Evolutionary conservation across 2,113 vertebrate genomes (phyloP).

Genomic region (Pollimyrus isidori): DNA sequence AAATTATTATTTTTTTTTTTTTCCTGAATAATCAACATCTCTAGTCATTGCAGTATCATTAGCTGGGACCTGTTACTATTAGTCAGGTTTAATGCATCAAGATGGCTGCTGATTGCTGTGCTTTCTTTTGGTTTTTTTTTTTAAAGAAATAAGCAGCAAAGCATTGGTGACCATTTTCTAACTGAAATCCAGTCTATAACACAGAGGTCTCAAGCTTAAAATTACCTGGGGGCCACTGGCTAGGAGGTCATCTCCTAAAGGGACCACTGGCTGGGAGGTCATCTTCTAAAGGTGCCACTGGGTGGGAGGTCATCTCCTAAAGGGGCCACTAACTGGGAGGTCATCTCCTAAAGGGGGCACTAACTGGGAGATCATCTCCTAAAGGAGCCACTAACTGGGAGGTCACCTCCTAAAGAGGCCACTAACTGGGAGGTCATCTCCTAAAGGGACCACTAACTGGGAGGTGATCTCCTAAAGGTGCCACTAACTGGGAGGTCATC

Average conservation of each 20-base stretch:
- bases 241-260: neutral
- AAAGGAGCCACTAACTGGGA: neutral
- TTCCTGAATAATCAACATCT: conserved; percentile 47
- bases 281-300: neutral
- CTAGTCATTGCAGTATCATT: conserved; percentile 13
- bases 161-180: no score
- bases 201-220: neutral
- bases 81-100: neutral
- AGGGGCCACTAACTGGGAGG: neutral
- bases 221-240: neutral
- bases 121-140: no score
- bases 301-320: neutral
- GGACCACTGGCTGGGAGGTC: neutral
- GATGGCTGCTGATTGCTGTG: neutral
- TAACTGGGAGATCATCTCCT: neutral
- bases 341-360: neutral
- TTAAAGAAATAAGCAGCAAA: no score
- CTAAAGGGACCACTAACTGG: no score
- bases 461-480: no score
- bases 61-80: neutral
- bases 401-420: neutral
- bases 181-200: neutral
- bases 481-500: no score
- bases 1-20: conserved; percentile 53
- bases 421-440: neutral